Percentiles rank a stretch among this genome's conserved stretches.
Conservation (phyloP, 2,888 invertebrate genomes). For the Spatulosminthurus flaviceps region DNA sequence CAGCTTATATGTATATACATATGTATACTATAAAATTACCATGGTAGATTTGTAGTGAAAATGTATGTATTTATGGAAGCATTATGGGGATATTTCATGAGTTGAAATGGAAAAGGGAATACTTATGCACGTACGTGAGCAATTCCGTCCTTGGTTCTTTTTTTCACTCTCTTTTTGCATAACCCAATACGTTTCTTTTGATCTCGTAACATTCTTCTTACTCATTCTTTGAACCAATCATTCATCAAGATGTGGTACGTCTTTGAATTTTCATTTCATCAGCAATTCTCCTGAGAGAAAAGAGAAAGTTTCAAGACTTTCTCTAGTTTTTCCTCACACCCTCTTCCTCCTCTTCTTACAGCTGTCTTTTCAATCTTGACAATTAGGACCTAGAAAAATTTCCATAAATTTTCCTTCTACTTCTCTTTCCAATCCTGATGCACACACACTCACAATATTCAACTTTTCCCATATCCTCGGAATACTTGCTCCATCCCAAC, state of each 20-base stretch:
- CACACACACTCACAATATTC: not conserved
- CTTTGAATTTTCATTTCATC: conserved; percentile 46
- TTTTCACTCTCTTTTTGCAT: conserved; percentile 32
- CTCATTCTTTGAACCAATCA: conserved; percentile 44
- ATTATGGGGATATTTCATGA: no score
- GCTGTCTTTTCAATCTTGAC: conserved; percentile 46
- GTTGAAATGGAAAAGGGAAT: not conserved
- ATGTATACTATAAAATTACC: no score
- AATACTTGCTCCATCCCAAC: not conserved
- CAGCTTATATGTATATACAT: not conserved
- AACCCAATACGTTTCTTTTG: conserved; percentile 38
- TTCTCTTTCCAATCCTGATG: not conserved
- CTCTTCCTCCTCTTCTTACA: conserved; percentile 27
- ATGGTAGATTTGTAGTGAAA: not conserved
- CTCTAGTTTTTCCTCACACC: conserved; percentile 29
- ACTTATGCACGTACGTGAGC: conserved; percentile 5
- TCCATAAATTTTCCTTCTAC: conserved; percentile 33
- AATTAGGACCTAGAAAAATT: conserved; percentile 39
- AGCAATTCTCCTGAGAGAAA: conserved; percentile 35
- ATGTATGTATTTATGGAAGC: not conserved
- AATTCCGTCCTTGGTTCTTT: conserved; percentile 19
- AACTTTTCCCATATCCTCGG: not conserved
- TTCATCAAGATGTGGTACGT: conserved; percentile 42
- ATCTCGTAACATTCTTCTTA: conserved; percentile 31
- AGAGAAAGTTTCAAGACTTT: conserved; percentile 37